These are phyloP conservation scores for Xerus inauris DNA, from an alignment of 2,113 vertebrate genomes.

Conservation along the genomic window DNA sequence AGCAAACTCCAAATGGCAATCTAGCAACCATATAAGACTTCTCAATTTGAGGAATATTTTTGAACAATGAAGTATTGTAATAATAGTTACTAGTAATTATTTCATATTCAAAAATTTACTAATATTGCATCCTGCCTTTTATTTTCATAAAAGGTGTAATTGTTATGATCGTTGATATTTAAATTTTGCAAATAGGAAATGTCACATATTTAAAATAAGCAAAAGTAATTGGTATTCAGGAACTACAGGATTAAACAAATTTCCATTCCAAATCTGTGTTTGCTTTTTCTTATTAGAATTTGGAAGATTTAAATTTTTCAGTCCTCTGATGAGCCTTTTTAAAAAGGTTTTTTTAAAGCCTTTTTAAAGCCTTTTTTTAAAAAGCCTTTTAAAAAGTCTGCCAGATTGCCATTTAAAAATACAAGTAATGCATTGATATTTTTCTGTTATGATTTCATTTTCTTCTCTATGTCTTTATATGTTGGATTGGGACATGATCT, in stretches of 20 bases:
- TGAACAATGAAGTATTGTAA: background rate
- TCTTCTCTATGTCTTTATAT: constrained; percentile 85
- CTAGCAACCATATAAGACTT: constrained; percentile 74
- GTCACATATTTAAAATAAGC: background rate
- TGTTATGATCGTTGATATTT: background rate
- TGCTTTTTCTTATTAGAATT: background rate
- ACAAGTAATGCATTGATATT: constrained; percentile 65
- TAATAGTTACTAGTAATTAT: background rate
- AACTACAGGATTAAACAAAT: background rate
- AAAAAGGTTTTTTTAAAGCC: too few relatives aligned
- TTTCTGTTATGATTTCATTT: constrained; percentile 83
- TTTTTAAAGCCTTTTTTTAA: too few relatives aligned
- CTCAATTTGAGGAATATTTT: background rate
- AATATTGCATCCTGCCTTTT: background rate
- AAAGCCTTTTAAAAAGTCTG: too few relatives aligned
- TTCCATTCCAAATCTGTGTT: background rate
- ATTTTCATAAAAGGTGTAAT: background rate
- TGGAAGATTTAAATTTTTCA: background rate
- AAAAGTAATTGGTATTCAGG: background rate
- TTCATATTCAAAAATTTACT: constrained; percentile 23
- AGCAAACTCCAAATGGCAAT: constrained; percentile 81
- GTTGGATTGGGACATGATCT: constrained; percentile 87
- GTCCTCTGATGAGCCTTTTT: constrained; percentile 66
- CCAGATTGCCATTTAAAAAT: constrained; percentile 83
- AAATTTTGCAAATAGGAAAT: constrained; percentile 37